Evolutionary conservation across 2,113 vertebrate genomes (phyloP), one percentile per base, ranked within the genome.

Genomic region (Ageneiosus marmoratus): DNA sequence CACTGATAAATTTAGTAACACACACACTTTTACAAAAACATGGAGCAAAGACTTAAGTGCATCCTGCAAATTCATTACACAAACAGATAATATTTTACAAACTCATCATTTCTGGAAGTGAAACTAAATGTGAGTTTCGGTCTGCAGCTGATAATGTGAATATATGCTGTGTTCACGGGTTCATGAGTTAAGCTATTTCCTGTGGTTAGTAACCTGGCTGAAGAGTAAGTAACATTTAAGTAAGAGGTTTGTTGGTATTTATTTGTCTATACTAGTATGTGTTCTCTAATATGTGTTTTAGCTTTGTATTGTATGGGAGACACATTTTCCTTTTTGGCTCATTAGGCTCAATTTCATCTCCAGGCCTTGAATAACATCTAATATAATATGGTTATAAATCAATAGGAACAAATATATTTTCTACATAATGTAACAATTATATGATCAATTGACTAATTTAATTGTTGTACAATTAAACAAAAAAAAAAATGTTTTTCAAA

Each of bases 11-110:
- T 70, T 69, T 80, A 79, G 56, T 24, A 80, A 83, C 60, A 81
- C 48, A 81, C 48, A 70, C 77, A 34, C 44, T 79, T 67, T 83
- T 46, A 56, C 76, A 75, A 44, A 79, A 84, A 24, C 70, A 53
- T 55, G 22, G 27, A 29, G 50, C 18, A 51, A 81, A 51, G 51
- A n/a, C 22, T 24, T 48, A 27, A 63, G 41, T 65, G 55, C 76
- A 37, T 65, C 27, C 73, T 60, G 50, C 27, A 67, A 73, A 29
- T 32, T 63, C 11, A 18, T 75, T 65, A 27, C 58, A 65, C 16
- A 75, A n/a, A 51, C 44, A 82, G 12, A 8, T 22, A 5, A 60
- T n/a, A 12, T 46, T 16, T 72, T 5, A 72, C 67, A 29, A 7
- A 46, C 46, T 9, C 46, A 32, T 10, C 3, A 44, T 41, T n/a